These are phyloP conservation scores for Temnothorax nylanderi DNA, from an alignment of 1,140 invertebrate species.

Conservation along the genomic window DNA sequence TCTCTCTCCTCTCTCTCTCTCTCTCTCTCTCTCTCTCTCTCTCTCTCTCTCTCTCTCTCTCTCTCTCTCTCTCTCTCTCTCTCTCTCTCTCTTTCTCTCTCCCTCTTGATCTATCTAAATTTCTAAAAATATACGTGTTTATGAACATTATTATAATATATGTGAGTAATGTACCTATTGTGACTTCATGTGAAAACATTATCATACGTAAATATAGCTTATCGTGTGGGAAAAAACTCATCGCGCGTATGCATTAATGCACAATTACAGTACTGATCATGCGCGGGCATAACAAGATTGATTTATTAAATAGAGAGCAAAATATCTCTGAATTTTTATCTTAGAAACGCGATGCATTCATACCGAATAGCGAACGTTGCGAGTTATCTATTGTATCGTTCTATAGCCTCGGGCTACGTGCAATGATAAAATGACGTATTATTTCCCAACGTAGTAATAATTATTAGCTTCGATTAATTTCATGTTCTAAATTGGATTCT, in stretches of 20 bases:
- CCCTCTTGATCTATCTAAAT: not conserved
- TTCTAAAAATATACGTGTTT: not conserved
- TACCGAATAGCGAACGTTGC: not conserved
- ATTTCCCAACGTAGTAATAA: not conserved
- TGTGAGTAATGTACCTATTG: not conserved
- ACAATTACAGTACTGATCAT: not conserved
- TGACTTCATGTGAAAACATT: not conserved
- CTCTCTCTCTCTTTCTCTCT: too few relatives aligned
- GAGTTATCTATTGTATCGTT: slow-evolving; percentile 3
- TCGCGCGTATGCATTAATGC: not conserved
- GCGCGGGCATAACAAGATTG: not conserved
- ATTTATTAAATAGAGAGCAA: not conserved
- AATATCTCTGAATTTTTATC: slow-evolving; percentile 15
- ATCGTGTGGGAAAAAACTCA: not conserved
- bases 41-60: not conserved
- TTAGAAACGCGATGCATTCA: not conserved
- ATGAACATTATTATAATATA: slow-evolving; percentile 18
- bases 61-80: too few relatives aligned
- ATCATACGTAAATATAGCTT: not conserved
- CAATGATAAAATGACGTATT: not conserved
- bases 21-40: too few relatives aligned
- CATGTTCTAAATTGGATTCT: not conserved
- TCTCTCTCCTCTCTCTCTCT: too few relatives aligned
- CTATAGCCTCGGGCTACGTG: not conserved
- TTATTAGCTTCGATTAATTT: slow-evolving; percentile 5